Evolutionary conservation across 1,140 invertebrate species (phyloP).

Genomic region (Hermatobates lingyangjiaoensis): DNA sequence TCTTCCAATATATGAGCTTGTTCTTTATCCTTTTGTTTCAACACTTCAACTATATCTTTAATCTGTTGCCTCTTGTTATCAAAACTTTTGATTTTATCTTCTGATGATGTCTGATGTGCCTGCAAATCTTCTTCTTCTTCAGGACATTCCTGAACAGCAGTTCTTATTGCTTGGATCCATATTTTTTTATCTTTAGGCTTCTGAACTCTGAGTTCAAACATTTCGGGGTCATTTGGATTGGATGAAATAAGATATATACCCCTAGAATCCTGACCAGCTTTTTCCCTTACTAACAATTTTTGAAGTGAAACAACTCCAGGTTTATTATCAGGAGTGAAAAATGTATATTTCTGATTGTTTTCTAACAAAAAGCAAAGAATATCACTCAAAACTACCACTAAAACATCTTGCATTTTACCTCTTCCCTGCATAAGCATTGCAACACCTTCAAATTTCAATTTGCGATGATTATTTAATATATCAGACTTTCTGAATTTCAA

Average conservation of each 20-base stretch:
- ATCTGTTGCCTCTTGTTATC: conserved; percentile 52
- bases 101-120: conserved; percentile 34
- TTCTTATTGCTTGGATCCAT: conserved; percentile 65
- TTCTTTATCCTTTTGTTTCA: conserved; percentile 71
- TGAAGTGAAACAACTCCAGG: conserved; percentile 77
- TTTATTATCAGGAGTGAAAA: conserved; percentile 77
- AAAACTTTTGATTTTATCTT: conserved; percentile 46
- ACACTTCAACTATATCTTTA: conserved; percentile 47
- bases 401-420: conserved; percentile 60
- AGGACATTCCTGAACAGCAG: conserved; percentile 21
- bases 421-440: conserved; percentile 67
- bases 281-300: conserved; percentile 77
- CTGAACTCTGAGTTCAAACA: conserved; percentile 84
- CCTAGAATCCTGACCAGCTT: conserved; percentile 70
- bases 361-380: conserved; percentile 80
- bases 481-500: conserved; percentile 90
- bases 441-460: conserved; percentile 68
- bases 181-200: conserved; percentile 69
- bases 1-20: conserved; percentile 70
- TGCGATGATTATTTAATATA: conserved; percentile 59
- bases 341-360: conserved; percentile 54
- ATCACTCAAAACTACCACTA: conserved; percentile 77
- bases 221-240: conserved; percentile 71
- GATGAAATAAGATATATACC: conserved; percentile 78
- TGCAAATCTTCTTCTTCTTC: conserved; percentile 27